Base-by-base conservation (phyloP, 2,888 invertebrate species). In the Thereva nobilitata region DNA sequence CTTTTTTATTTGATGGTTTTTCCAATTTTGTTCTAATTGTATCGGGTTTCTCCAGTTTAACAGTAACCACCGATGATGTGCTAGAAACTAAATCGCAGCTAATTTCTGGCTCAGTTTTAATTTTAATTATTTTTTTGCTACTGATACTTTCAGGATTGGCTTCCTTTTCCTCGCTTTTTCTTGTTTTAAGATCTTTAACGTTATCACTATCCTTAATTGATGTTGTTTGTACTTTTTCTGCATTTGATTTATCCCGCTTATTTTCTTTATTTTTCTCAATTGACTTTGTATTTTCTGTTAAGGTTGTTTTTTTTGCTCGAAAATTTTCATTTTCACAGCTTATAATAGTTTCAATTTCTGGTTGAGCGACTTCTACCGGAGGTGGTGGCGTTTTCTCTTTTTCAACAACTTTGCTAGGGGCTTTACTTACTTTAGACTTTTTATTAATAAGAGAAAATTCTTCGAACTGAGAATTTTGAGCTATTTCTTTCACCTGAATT, bases 201-300 rank as follows among this genome's bases (percentile, higher is more conserved):
- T 68, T 67, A 12, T 70, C 66, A 44, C 71, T 71, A 55, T 72
- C 70, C 10, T 71, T 8, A 4, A 6, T 52, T 35, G 49, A 4
- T 47, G 10, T 9, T 47, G 6, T 44, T 38, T 53, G 42, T 37
- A 50, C 38, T 7, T 38, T 8, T 40, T 53, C 6, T 45, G 12
- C 45, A 44, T 45, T 35, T 69, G 67, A 10, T 64, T 50, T 40
- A 69, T 56, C 23, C 23, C 63, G 42, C 12, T 40, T 55, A 37
- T 68, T 68, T 47, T 64, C 61, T 68, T 66, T 68, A 68, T 70
- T 69, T 10, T 67, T 61, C 54, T 34, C 35, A 12, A 47, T 23
- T 44, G 2, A 34, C 10, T 53, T 64, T 57, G 9, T 35, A 35
- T 4, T 53, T 52, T 23, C 41, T 66, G 35, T 67, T 67, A 7